Evolutionary conservation across 53 echinoderm and acorn worm species (phyloP), one percentile per base, ranked within the genome.

Genomic region (Holothuria scabra): DNA sequence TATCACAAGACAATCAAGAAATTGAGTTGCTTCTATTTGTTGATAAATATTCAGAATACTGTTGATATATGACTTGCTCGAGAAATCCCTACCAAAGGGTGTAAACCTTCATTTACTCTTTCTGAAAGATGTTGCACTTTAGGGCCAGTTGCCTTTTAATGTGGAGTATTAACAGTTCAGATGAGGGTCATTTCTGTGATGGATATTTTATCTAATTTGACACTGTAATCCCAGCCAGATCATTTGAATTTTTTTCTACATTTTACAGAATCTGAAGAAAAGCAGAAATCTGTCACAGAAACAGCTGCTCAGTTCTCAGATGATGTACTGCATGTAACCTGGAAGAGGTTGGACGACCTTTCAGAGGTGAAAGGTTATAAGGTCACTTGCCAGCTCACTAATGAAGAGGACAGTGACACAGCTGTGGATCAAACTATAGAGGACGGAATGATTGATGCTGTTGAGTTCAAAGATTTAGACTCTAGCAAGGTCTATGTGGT

Each of bases 291-390:
- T 23, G 72, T 44, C 3, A 46, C 46, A 8, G 72, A 72, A 46
- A 25, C 48, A 44, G 19, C 31, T 25, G 72, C 72, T 72, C 24
- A 19, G 8, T 12, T 72, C 5, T 23, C 24, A 19, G 46, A 72
- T 46, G 46, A 26, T 79, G 58, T 20, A 46, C 56, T 79, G 20
- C 5, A 28, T 14, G 56, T 79, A 57, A 79, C 79, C 28, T 79
- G 79, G 79, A 79, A 28, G 25, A 30, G 19, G 32, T n/a, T 33
- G 56, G 35, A 31, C 2, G n/a, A 56, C 30, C 13, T 59, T 4
- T 10, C 11, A 57, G 55, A 79, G 79, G 79, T 79, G 25, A 57
- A 57, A 79, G 79, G 79, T 79, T 79, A 79, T 33, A 79, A 79
- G 79, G 79, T 79, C 57, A 57, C 31, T 49, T 79, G 31, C 30